These are phyloP conservation scores for Stictonetta naevosa DNA, from an alignment of 2,113 vertebrate genomes.

Conservation along the genomic window DNA sequence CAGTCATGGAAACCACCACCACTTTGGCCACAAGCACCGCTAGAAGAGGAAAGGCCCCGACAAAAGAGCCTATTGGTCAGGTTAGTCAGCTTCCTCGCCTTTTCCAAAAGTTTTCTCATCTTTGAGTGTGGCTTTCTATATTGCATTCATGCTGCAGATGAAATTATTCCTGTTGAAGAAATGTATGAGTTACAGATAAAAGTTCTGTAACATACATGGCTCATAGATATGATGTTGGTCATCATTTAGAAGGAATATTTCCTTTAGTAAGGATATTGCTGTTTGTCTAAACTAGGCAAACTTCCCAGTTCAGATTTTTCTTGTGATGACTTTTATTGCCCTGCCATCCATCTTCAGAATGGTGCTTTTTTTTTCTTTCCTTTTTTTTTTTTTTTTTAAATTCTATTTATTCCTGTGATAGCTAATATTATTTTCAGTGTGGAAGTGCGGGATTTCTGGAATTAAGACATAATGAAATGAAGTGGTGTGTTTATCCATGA, in stretches of 20 bases:
- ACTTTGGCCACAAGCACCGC: slow-evolving; percentile 90
- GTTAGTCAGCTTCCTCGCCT: slow-evolving; percentile 70
- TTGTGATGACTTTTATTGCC: not conserved
- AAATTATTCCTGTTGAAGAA: not conserved
- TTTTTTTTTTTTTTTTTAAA: slow-evolving; percentile 1
- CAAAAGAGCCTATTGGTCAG: slow-evolving; percentile 90
- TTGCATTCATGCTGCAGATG: not conserved
- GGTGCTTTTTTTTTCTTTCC: not conserved
- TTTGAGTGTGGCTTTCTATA: not conserved
- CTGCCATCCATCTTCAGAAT: not conserved
- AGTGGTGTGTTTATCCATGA: not conserved
- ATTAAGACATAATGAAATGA: not conserved
- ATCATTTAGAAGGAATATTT: not conserved
- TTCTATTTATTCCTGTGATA: not conserved
- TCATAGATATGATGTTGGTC: not conserved
- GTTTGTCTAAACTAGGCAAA: not conserved
- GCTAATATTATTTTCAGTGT: not conserved
- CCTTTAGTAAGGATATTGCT: not conserved
- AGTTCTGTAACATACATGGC: not conserved
- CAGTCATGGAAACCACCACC: slow-evolving; percentile 97
- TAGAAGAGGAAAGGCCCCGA: slow-evolving; percentile 89
- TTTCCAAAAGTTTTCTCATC: not conserved
- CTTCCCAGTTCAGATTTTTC: not conserved
- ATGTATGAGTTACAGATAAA: not conserved
- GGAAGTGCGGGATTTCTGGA: not conserved